Evolutionary conservation across 2,888 invertebrate species (phyloP).

Genomic region (Agrochola litura): DNA sequence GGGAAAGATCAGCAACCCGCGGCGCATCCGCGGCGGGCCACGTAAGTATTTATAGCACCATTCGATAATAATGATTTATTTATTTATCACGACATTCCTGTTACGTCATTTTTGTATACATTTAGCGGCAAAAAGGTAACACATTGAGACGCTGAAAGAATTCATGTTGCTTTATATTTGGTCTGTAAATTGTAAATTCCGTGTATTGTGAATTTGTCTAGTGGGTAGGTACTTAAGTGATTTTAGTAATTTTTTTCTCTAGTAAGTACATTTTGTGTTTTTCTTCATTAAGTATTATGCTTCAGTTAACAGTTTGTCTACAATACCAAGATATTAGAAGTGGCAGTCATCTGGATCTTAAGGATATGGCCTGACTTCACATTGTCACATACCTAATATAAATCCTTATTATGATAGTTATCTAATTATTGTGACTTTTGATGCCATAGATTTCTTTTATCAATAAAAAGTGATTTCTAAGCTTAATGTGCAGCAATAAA

Average conservation of each 20-base stretch:
- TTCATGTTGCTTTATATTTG: neutral
- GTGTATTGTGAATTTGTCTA: neutral
- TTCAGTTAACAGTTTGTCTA: neutral
- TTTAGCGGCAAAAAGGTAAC: slow-evolving; percentile 8
- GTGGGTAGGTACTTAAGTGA: neutral
- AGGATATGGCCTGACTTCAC: neutral
- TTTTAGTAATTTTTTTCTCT: neutral
- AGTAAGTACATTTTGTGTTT: neutral
- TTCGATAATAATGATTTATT: slow-evolving; percentile 73
- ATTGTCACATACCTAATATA: no score
- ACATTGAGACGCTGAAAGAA: neutral
- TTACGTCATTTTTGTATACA: slow-evolving; percentile 65
- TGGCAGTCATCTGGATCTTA: neutral
- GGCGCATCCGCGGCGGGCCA: slow-evolving; percentile 62
- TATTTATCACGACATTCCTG: slow-evolving; percentile 70
- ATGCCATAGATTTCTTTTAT: neutral
- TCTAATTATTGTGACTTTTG: neutral
- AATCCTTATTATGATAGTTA: neutral
- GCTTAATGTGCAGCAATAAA: slow-evolving; percentile 39
- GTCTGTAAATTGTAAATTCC: neutral
- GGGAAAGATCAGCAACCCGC: slow-evolving; percentile 80
- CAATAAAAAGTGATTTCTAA: slow-evolving; percentile 16
- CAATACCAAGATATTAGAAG: neutral
- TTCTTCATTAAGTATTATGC: neutral
- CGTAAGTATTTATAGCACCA: slow-evolving; percentile 74